Evolutionary conservation across 2,113 vertebrate genomes (phyloP).

Genomic region (Pseudopipra pipra): DNA sequence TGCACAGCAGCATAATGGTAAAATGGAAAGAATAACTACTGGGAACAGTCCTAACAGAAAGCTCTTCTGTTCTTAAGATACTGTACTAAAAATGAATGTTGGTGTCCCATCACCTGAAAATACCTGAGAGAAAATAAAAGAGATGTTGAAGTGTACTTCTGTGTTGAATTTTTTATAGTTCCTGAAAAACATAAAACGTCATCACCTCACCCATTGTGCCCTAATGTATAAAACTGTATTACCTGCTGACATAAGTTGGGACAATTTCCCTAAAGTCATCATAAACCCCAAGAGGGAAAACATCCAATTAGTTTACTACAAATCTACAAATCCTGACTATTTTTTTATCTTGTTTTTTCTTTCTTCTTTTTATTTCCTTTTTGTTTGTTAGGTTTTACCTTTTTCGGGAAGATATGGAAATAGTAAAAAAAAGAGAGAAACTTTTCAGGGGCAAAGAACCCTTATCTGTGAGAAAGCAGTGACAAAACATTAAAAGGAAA

Average conservation of each 20-base stretch:
- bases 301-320: neutral
- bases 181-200: neutral
- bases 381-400: neutral
- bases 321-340: neutral
- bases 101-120: neutral
- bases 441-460: neutral
- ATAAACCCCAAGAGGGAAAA: neutral
- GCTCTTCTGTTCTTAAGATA: neutral
- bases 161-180: neutral
- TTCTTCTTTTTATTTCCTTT: neutral
- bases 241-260: neutral
- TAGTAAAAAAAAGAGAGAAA: neutral
- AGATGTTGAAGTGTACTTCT: neutral
- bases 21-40: neutral
- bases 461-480: conserved; percentile 23
- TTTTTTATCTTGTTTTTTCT: neutral
- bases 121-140: neutral
- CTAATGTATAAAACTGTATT: neutral
- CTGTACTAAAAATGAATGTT: neutral
- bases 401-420: neutral
- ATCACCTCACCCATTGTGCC: neutral
- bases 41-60: neutral
- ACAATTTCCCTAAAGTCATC: neutral
- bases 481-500: neutral
- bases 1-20: neutral